Evolutionary conservation across 2,888 invertebrate species (phyloP), one percentile per base, ranked within the genome.

Genomic region (Ormia ochracea): DNA sequence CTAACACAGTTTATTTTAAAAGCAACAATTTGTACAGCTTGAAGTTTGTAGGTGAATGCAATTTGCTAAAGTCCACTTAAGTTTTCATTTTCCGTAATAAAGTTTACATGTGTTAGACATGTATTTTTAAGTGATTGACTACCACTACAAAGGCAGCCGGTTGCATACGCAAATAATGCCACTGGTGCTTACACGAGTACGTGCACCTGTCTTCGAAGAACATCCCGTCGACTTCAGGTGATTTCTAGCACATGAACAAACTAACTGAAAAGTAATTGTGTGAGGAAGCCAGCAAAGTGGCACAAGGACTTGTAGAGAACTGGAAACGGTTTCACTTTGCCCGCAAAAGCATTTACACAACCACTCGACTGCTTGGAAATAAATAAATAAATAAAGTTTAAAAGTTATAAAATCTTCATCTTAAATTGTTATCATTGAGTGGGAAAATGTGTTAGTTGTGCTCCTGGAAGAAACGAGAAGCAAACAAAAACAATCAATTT

Each of bases 91-190:
- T 52, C 31, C 31, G 54, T 23, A 66, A 56, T 38, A 68, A 58
- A 75, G 41, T 75, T 59, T 59, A 66, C 78, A 73, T 68, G 50
- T 68, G 48, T 68, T 36, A 58, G 54, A 45, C 59, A 26, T 59
- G 59, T 68, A 61, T 54, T 45, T 28, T 63, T 74, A 63, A 69
- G 61, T 76, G 68, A 76, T 54, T 72, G 66, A 38, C 52, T 65
- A 58, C 56, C 52, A 31, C 50, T 66, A 63, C 26, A 58, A 26
- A 52, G 31, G 1, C 10, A 38, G 10, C 4, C 17, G n/a, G 0
- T 17, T 4, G 31, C n/a, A 38, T 2, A 28, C 3, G 10, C 23
- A 12, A 9, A 14, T 33, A n/a, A 1, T 54, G 14, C 12, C 21
- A n/a, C 33, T 36, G 5, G 28, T 9, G 21, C 33, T n/a, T n/a